Evolutionary conservation across 1,140 invertebrate genomes (phyloP).

Genomic region (Heliconius congener): DNA sequence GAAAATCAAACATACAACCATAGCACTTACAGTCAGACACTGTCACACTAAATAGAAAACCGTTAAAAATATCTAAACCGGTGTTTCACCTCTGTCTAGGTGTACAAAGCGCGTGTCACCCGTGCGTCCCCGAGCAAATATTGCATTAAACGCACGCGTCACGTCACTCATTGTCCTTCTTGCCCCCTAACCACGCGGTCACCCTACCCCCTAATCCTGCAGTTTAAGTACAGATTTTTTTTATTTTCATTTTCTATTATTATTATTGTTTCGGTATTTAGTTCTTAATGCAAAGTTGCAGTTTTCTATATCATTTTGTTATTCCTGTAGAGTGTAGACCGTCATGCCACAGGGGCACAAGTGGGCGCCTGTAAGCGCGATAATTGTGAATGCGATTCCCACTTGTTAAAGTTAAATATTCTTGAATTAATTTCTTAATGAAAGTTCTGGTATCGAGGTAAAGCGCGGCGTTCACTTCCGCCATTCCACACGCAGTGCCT

Average conservation of each 20-base stretch:
- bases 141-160: slow-evolving; percentile 61
- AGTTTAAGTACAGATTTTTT: slow-evolving; percentile 61
- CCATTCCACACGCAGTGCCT: too few relatives aligned
- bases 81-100: slow-evolving; percentile 59
- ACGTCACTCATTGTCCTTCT: slow-evolving; percentile 26
- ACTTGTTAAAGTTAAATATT: too few relatives aligned
- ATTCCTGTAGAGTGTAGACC: background rate
- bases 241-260: slow-evolving; percentile 33
- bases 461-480: too few relatives aligned
- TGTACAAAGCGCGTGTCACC: slow-evolving; percentile 70
- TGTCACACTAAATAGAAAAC: background rate
- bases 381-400: too few relatives aligned
- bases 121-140: slow-evolving; percentile 77
- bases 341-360: too few relatives aligned
- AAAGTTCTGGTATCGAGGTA: too few relatives aligned
- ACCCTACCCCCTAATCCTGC: slow-evolving; percentile 65
- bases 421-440: too few relatives aligned
- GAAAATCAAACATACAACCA: too few relatives aligned
- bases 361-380: too few relatives aligned
- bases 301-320: background rate
- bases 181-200: slow-evolving; percentile 45
- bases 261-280: slow-evolving; percentile 18
- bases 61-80: slow-evolving; percentile 27
- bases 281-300: background rate
- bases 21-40: too few relatives aligned